A percentile compares a stretch with the other conserved stretches of the same genome.
Conservation (phyloP, 2,113 vertebrate genomes). For the Toxostoma redivivum region DNA sequence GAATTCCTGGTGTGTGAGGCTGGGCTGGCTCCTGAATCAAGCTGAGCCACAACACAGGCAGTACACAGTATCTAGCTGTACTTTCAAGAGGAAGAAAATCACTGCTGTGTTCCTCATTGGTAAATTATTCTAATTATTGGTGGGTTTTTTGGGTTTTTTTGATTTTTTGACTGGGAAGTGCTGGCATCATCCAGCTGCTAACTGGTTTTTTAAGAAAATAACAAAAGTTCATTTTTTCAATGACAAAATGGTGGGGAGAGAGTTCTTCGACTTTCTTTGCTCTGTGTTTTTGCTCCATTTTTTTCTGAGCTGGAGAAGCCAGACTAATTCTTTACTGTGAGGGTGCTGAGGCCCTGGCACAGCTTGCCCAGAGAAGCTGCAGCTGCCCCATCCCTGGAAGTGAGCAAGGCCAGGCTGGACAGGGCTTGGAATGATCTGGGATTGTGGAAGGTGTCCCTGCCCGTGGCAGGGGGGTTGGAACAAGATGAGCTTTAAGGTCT, state of each 20-base stretch:
- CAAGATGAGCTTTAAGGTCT: background rate
- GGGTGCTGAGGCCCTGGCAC: background rate
- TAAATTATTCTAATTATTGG: background rate
- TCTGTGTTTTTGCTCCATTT: background rate
- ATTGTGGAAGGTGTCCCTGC: background rate
- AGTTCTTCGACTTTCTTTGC: background rate
- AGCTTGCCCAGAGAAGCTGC: background rate
- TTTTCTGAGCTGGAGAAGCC: background rate
- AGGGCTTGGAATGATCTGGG: background rate
- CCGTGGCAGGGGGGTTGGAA: background rate
- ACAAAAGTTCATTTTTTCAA: background rate
- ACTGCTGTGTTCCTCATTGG: background rate
- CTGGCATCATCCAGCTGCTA: background rate
- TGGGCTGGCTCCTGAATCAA: background rate
- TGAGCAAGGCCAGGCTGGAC: accelerated
- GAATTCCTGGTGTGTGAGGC: background rate
- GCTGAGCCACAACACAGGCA: background rate
- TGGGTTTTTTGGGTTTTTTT: too few species aligned
- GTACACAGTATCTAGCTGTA: background rate
- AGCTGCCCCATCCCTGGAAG: background rate
- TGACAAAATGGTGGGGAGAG: background rate
- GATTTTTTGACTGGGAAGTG: background rate
- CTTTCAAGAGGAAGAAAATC: background rate
- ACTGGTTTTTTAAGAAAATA: background rate
- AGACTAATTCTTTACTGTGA: background rate